A percentile compares a stretch with the other conserved stretches of the same genome.
Conservation (phyloP, 2,113 vertebrate genomes). For the Seriola rivoliana region DNA sequence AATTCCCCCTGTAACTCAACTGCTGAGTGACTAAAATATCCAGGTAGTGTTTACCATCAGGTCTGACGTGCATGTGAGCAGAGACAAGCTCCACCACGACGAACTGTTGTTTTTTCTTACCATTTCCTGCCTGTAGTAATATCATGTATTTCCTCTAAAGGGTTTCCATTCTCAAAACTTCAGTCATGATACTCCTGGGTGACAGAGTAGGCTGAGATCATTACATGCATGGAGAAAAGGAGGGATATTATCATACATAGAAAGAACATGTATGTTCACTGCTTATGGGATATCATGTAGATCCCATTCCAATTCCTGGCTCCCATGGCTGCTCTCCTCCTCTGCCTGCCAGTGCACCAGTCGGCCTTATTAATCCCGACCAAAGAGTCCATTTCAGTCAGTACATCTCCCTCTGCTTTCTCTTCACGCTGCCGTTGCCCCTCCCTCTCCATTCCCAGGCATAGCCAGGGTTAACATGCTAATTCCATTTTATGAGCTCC, state of each 20-base stretch:
- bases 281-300: conserved; percentile 33
- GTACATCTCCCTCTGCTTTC: conserved; percentile 7
- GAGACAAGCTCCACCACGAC: background rate
- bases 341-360: conserved; percentile 18
- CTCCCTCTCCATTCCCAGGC: conserved; percentile 52
- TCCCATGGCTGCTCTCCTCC: conserved; percentile 35
- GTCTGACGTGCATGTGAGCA: background rate
- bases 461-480: conserved; percentile 92
- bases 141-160: background rate
- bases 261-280: conserved; percentile 41
- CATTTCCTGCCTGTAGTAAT: background rate
- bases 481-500: conserved; percentile 96
- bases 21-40: background rate
- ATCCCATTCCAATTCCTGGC: conserved; percentile 40
- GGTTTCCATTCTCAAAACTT: conserved; percentile 27
- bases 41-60: background rate
- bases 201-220: conserved; percentile 7
- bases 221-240: conserved; percentile 38
- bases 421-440: background rate
- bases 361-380: conserved; percentile 54
- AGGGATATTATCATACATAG: conserved; percentile 43
- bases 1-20: background rate
- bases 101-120: background rate
- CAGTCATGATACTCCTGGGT: conserved; percentile 4
- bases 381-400: conserved; percentile 50